Evolutionary conservation across 2,797 vertebrate genomes (phyloP).

Genomic region (Carduelis carduelis): DNA sequence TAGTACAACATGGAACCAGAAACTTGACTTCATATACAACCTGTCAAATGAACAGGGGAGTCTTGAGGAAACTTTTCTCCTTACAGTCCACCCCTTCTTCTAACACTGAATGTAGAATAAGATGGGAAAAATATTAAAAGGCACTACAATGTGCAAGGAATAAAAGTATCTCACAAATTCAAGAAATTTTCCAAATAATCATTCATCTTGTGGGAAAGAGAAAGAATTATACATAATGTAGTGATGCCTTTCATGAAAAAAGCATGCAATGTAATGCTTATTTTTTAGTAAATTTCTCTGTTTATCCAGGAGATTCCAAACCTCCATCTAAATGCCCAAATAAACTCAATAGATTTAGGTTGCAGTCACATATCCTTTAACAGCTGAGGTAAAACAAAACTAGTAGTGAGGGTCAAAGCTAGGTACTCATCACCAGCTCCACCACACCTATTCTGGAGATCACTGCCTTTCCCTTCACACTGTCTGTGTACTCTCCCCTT

Average conservation of each 20-base stretch:
- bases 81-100: not conserved
- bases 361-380: not conserved
- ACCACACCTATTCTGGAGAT: not conserved
- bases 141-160: not conserved
- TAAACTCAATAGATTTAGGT: not conserved
- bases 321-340: not conserved
- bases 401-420: rapidly evolving
- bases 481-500: not conserved
- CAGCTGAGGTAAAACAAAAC: not conserved
- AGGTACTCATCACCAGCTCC: not conserved
- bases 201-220: not conserved
- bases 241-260: not conserved
- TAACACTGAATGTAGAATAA: not conserved
- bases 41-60: not conserved
- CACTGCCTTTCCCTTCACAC: not conserved
- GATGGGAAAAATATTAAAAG: not conserved
- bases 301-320: not conserved
- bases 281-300: not conserved
- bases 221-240: not conserved
- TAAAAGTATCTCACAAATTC: not conserved
- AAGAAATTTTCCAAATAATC: not conserved
- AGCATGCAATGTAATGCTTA: not conserved
- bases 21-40: not conserved
- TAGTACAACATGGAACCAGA: not conserved
- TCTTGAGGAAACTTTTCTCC: not conserved